Evolutionary conservation across 53 echinoderm and acorn worm species (phyloP).

Genomic region (Zoroaster sp.): DNA sequence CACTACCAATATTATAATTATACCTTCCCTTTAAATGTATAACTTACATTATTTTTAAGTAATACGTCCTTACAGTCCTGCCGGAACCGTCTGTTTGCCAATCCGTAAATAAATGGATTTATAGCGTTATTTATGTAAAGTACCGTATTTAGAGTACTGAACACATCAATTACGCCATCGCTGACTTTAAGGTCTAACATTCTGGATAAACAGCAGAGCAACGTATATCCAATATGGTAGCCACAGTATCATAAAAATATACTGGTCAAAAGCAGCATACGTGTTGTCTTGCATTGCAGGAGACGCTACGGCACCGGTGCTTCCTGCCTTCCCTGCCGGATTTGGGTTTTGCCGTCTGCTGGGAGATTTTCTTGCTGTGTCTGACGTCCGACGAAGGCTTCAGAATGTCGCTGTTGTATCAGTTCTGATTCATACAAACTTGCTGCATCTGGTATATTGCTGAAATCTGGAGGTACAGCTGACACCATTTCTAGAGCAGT

Average conservation of each 20-base stretch:
- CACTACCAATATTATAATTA: too few species aligned
- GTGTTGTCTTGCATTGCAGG: slow-evolving; percentile 51
- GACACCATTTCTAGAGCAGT: neutral
- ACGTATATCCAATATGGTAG: slow-evolving; percentile 44
- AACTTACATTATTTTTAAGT: neutral
- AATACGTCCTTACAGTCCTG: slow-evolving; percentile 41
- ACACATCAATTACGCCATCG: neutral
- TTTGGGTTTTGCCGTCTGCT: neutral
- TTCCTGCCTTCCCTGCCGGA: neutral
- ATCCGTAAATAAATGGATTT: slow-evolving; percentile 54
- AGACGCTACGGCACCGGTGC: neutral
- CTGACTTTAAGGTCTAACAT: neutral
- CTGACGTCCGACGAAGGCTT: neutral
- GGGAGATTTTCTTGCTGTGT: neutral
- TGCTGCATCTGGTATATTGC: neutral
- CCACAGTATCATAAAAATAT: slow-evolving; percentile 52
- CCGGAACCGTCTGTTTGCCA: slow-evolving; percentile 57
- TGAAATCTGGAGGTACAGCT: neutral
- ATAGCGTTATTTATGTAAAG: slow-evolving; percentile 40
- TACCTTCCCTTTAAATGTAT: too few species aligned
- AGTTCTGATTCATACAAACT: neutral
- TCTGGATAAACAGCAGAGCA: neutral
- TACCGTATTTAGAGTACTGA: neutral
- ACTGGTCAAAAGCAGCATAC: slow-evolving; percentile 58
- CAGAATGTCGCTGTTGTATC: neutral